Conservation (phyloP, 2,888 invertebrate genomes). For the Epiblema foenella region DNA sequence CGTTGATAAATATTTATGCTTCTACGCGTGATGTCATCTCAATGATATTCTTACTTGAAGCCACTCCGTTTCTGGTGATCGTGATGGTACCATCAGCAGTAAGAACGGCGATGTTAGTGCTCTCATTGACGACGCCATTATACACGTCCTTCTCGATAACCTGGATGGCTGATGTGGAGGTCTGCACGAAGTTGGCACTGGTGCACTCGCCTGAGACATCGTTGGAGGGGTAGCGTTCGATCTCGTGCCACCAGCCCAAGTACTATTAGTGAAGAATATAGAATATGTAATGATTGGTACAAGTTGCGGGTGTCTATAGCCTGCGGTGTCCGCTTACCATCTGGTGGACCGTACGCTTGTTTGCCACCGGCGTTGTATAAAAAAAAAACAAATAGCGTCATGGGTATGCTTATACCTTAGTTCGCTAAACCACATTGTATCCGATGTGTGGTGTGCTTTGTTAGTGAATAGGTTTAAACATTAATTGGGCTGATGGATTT, state of each 20-base stretch:
- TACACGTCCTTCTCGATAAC: constrained; percentile 63
- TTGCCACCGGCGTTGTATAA: too few species aligned
- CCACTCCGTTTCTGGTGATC: constrained; percentile 12
- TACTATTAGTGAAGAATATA: constrained; percentile 55
- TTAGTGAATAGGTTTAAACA: too few species aligned
- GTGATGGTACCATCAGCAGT: constrained; percentile 11
- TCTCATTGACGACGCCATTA: constrained; percentile 44
- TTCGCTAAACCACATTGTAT: too few species aligned
- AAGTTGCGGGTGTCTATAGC: too few species aligned
- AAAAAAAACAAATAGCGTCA: too few species aligned
- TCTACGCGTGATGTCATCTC: too few species aligned
- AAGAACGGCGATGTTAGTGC: neutral
- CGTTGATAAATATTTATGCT: neutral
- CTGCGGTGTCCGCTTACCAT: too few species aligned
- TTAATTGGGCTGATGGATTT: too few species aligned
- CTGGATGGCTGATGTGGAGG: constrained; percentile 51
- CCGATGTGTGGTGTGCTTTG: too few species aligned
- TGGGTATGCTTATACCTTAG: too few species aligned
- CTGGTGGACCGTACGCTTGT: too few species aligned
- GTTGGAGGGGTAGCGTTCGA: constrained; percentile 67
- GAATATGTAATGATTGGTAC: too few species aligned
- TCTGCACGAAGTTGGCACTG: constrained; percentile 58
- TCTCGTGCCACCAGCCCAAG: constrained; percentile 75
- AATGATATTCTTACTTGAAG: constrained; percentile 14
- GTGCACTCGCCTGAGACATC: constrained; percentile 59